Base-by-base conservation (phyloP, 2,113 vertebrate genomes). In the Oxyura jamaicensis region DNA sequence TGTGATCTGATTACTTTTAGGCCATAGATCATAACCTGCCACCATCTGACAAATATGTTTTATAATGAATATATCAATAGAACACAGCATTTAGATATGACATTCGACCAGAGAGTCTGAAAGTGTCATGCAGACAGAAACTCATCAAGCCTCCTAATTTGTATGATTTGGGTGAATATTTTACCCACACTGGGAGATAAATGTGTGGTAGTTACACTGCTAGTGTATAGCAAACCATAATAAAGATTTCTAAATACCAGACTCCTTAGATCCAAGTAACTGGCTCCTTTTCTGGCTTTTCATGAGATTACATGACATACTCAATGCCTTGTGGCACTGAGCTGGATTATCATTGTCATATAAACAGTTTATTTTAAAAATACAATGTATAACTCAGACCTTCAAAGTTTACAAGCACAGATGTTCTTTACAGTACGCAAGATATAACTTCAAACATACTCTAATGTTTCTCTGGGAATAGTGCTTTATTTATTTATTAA, bases 11-110 rank as follows among this genome's bases (percentile, higher is more conserved):
- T 94, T 95, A 56, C 36, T 91, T 95, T 65, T 68, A 22, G 16
- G 82, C 12, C 44, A 83, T 73, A 87, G 72, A 83, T 93, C 91
- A 87, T 76, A 92, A 83, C 55, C 53, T 91, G 73, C 35, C 62
- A 87, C 26, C 31, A n/a, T 58, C 39, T 94, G 93, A 82, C 53
- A 95, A 87, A 75, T 87, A 52, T 3, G 0, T 66, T 83, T 92
- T 76, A 50, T 87, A 87, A 85, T 41, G 12, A 56, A 26, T 78
- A 4, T 72, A 50, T 63, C 4, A 25, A 66, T 22, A 77, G 21
- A 93, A 66, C 20, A 79, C 31, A 85, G 16, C 56, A 69, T 36
- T 72, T 46, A 76, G 48, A 79, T 69, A 20, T 72, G 29, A 41
- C 3, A 2, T 76, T 84, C 53, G 48, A 62, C 35, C 52, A 68